Evolutionary conservation across 2,797 vertebrate species (phyloP), one percentile per base, ranked within the genome.

Genomic region (Borostomias antarcticus): DNA sequence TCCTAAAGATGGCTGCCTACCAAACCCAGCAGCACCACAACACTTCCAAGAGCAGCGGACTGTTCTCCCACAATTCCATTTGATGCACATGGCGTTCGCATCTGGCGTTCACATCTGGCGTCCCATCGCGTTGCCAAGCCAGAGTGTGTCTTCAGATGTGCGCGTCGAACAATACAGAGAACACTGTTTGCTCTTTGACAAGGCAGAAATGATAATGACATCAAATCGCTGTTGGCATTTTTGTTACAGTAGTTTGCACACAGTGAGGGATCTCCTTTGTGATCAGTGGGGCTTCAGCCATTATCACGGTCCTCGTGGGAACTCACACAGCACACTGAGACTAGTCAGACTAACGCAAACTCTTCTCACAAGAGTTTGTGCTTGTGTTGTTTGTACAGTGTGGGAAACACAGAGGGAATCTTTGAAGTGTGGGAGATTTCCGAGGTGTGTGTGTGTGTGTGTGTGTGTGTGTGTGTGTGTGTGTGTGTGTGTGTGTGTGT

Each of bases 101-200:
- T 83, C 80, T 84, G 82, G 58, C 0, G 52, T 72, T 48, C 76
- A 76, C 82, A 83, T 83, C 80, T 84, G 82, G 58, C 0, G 52
- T 72, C 51, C n/a, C 65, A 61, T 69, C 77, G 47, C 7, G 19
- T 72, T 1, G 1, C 58, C 29, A 11, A 60, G 72, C 51, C 13
- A 69, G 23, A 29, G 52, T 19, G 54, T 10, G 57, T 80, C 77
- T 82, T 81, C 67, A 26, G 28, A 54, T 56, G 69, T 66, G 69
- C 60, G 32, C 6, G 6, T 28, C 47, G n/a, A 76, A 58, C 1
- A 11, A 45, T 51, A 70, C 63, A 23, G 5, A 37, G 9, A 69
- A 25, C 60, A 0, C 81, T 0, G 48, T 25, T 10, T 5, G 56
- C 63, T 61, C n/a, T 23, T 45, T 59, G 37, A 43, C 45, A 0